Conservation (phyloP, 2,888 invertebrate species). For the Pyrocoelia pectoralis region DNA sequence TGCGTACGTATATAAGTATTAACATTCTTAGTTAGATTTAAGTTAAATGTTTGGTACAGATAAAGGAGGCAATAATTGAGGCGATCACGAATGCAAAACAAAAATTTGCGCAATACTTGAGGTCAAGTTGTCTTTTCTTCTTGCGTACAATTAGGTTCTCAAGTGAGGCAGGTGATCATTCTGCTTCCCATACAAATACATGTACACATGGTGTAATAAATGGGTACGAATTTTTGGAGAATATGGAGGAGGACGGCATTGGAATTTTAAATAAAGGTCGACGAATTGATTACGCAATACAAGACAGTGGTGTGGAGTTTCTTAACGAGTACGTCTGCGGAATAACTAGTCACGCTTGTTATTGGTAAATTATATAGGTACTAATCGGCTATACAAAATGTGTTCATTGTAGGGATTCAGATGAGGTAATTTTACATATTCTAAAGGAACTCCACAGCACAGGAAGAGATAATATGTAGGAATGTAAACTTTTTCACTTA, state of each 20-base stretch:
- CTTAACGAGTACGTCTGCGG: constrained; percentile 97
- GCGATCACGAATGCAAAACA: constrained; percentile 93
- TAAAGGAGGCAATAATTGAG: constrained; percentile 91
- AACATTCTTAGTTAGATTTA: not conserved
- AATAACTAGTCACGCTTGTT: constrained; percentile 91
- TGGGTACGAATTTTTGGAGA: constrained; percentile 36
- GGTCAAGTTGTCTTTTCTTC: not conserved
- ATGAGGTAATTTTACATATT: constrained; percentile 92
- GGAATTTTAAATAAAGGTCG: constrained; percentile 85
- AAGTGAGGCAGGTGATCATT: constrained; percentile 72
- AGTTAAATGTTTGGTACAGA: constrained; percentile 55
- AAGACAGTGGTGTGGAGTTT: constrained; percentile 95
- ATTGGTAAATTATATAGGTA: constrained; percentile 73
- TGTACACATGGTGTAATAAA: not conserved
- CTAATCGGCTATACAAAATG: not conserved
- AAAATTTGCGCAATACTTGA: constrained; percentile 60
- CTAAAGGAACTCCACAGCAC: constrained; percentile 63
- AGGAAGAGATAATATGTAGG: no score
- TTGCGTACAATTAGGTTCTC: not conserved
- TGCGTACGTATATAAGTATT: constrained; percentile 78
- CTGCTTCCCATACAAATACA: no score
- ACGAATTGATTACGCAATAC: constrained; percentile 92
- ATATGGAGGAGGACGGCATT: constrained; percentile 64
- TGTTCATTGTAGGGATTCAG: constrained; percentile 83
- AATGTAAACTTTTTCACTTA: no score